A percentile compares a stretch with the other conserved stretches of the same genome.
These are phyloP conservation scores for Anoplolepis gracilipes DNA, from an alignment of 1,140 invertebrate genomes.

Conservation along the genomic window DNA sequence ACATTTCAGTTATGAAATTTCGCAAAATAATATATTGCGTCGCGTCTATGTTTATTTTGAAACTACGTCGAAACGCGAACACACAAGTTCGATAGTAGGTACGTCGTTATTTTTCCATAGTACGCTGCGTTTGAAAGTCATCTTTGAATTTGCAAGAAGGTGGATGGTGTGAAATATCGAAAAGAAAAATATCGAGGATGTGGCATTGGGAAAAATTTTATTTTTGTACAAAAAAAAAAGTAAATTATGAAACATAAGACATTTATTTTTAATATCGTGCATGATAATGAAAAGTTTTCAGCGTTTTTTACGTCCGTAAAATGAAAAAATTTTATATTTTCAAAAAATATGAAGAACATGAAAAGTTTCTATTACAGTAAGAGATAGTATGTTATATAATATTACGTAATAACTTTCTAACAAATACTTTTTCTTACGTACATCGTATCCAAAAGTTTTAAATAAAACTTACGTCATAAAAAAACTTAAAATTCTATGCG, in stretches of 20 bases:
- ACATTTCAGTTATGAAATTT: slow-evolving; percentile 39
- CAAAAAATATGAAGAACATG: not conserved
- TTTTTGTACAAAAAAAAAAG: not conserved
- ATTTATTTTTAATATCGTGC: not conserved
- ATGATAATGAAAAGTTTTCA: slow-evolving; percentile 15
- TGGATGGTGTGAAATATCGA: not conserved
- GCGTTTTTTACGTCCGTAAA: not conserved
- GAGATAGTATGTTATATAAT: not conserved
- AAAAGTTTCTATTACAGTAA: not conserved
- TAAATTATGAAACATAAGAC: slow-evolving; percentile 5
- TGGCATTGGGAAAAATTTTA: not conserved
- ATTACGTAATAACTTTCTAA: not conserved
- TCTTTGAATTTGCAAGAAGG: not conserved
- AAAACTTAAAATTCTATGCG: not conserved
- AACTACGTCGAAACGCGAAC: not conserved
- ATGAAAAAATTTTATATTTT: slow-evolving; percentile 10
- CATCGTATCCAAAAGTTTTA: no score
- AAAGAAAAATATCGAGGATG: not conserved
- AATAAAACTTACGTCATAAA: not conserved
- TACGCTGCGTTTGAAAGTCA: slow-evolving; percentile 20
- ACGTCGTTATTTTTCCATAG: slow-evolving; percentile 3
- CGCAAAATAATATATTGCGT: slow-evolving; percentile 18
- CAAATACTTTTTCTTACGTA: not conserved
- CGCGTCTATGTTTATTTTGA: not conserved
- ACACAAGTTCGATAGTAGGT: slow-evolving; percentile 6